phyloP scores from a whole-genome alignment of 2,797 vertebrate genomes.

The Arremon brunneinucha region DNA sequence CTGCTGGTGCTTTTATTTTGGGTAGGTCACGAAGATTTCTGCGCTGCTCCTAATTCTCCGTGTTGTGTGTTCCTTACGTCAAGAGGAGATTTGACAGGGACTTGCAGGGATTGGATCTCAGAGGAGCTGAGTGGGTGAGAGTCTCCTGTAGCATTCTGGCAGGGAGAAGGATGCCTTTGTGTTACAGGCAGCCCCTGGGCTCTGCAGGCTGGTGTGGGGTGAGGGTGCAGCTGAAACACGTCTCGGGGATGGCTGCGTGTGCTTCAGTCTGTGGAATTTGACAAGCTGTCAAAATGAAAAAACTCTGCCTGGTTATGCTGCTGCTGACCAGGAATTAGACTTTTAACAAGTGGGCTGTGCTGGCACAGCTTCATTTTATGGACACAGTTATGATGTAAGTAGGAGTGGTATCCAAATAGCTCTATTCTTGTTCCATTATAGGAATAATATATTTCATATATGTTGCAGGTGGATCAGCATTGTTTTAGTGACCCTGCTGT shows the following conservation, averaged over 20 bases:
- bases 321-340: background rate
- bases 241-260: background rate
- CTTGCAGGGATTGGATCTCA: background rate
- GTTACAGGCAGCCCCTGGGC: background rate
- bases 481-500: background rate
- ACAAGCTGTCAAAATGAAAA: background rate
- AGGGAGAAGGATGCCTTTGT: background rate
- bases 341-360: background rate
- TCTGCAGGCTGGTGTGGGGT: background rate
- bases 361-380: background rate
- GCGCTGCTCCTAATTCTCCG: background rate
- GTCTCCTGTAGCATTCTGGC: background rate
- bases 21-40: background rate
- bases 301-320: background rate
- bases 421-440: background rate
- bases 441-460: background rate
- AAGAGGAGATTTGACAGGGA: background rate
- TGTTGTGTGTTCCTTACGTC: background rate
- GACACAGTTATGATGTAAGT: background rate
- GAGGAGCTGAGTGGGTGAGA: constrained; percentile 42
- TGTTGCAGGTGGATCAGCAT: background rate
- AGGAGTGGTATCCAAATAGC: background rate
- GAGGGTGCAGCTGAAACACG: background rate
- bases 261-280: background rate
- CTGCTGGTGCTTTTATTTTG: background rate